Evolutionary conservation across 2,113 vertebrate species (phyloP).

Genomic region (Sitta europaea): DNA sequence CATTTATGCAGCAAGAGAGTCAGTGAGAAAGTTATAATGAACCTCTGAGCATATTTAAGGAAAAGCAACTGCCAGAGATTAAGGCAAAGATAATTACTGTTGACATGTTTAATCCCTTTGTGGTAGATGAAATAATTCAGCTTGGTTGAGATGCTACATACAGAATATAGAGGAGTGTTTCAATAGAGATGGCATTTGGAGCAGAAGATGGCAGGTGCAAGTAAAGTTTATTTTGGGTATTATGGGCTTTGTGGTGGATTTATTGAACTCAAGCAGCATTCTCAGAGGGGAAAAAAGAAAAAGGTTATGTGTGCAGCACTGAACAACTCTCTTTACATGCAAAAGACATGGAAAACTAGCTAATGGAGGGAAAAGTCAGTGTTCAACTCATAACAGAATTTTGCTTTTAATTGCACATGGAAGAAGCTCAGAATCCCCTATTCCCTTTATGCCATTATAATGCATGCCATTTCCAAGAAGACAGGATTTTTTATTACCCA

Average conservation of each 20-base stretch:
- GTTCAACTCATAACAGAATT: not conserved
- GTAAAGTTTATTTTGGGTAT: constrained; percentile 4
- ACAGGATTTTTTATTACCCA: not conserved
- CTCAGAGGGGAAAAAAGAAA: not conserved
- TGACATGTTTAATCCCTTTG: constrained; percentile 40
- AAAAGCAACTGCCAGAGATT: constrained; percentile 15
- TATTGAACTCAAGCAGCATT: not conserved
- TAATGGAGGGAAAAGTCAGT: not conserved
- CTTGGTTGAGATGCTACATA: not conserved
- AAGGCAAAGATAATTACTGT: constrained; percentile 42
- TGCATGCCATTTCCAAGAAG: not conserved
- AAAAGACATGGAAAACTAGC: not conserved
- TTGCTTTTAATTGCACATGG: not conserved
- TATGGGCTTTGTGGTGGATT: not conserved
- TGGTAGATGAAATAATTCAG: constrained; percentile 26
- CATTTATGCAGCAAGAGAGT: not conserved
- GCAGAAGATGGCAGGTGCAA: not conserved
- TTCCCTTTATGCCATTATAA: not conserved
- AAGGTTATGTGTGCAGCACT: not conserved
- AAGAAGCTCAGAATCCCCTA: not conserved
- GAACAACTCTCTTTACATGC: not conserved
- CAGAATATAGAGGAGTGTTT: not conserved
- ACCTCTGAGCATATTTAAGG: not conserved
- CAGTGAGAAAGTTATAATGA: constrained; percentile 29
- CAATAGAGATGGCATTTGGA: not conserved